A percentile compares a stretch with the other conserved stretches of the same genome.
Conservation (phyloP, 2,113 vertebrate genomes). For the Trichomycterus rosablanca region DNA sequence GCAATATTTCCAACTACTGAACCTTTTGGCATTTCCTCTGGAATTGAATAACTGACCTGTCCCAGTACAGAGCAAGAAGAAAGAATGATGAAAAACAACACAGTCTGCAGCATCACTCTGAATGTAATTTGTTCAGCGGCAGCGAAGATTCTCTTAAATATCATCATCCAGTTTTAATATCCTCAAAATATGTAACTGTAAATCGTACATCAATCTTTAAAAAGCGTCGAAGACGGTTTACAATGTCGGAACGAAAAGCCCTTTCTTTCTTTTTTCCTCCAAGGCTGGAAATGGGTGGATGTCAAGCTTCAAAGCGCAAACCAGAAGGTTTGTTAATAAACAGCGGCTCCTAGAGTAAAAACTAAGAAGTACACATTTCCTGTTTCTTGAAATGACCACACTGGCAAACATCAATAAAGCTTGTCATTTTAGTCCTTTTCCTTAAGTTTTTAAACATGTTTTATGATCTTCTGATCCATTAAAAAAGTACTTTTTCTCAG, state of each 20-base stretch:
- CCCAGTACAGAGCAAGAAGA: slow-evolving; percentile 9
- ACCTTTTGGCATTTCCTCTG: slow-evolving; percentile 59
- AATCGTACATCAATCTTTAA: background rate
- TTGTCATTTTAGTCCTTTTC: no score
- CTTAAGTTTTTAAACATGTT: no score
- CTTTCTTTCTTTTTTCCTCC: slow-evolving; percentile 1
- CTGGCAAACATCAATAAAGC: no score
- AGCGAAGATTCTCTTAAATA: background rate
- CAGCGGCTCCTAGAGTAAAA: slow-evolving; percentile 46
- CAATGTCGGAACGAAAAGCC: no score
- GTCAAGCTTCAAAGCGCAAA: background rate
- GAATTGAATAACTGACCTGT: slow-evolving; percentile 43
- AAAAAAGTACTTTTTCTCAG: no score
- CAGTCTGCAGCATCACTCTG: background rate
- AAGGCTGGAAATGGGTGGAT: background rate
- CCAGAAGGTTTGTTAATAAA: slow-evolving; percentile 7
- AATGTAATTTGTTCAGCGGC: slow-evolving; percentile 1
- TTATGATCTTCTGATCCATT: no score
- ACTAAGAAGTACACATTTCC: slow-evolving; percentile 10
- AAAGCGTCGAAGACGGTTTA: background rate
- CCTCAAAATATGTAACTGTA: background rate
- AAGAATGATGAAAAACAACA: slow-evolving; percentile 19
- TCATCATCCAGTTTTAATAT: background rate
- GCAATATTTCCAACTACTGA: slow-evolving; percentile 59
- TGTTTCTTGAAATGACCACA: no score